Evolutionary conservation across 2,888 invertebrate genomes (phyloP), one percentile per base, ranked within the genome.

Genomic region (Callimorpha dominula): DNA sequence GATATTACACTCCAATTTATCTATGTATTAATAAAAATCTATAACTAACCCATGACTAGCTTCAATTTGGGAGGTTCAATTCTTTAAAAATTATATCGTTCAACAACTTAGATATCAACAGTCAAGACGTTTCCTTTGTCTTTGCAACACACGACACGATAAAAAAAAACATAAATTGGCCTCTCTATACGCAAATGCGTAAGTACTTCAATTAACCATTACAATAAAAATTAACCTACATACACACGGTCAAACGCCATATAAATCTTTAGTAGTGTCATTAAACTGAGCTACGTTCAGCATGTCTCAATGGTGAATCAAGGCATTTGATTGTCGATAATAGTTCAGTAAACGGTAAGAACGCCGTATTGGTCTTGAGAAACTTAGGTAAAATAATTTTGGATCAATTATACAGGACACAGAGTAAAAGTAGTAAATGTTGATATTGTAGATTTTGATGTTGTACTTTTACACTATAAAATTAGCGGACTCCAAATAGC

Each of bases 151-250:
- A 54, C n/a, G 54, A 54, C 11, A 31, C 12, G n/a, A 72, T 49
- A 71, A 80, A 6, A 4, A 43, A 46, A 70, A 40, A 31, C 57
- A 43, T 62, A 52, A 72, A 78, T 74, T 77, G 69, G 54, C 7
- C 20, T 8, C 62, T 15, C 20, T 50, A 65, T 68, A 72, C 66
- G 70, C n/a, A 68, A 72, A 63, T 68, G 74, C 79, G 63, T 81
- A 14, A 14, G 31, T 60, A 79, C 70, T 43, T 67, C 75, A 76
- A 83, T 83, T 78, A 82, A 67, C 20, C 67, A 40, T 43, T 70
- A 71, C 71, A 71, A 60, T 46, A 57, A 46, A 65, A 71, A 72
- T 77, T 81, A 78, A 80, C 72, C 46, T 66, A 73, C 66, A 12
- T 60, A 60, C 31, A 31, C 54, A 17, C 60, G 52, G 70, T 68